Evolutionary conservation across 1,140 invertebrate species (phyloP), one percentile per base, ranked within the genome.

Genomic region (Cydia fagiglandana): DNA sequence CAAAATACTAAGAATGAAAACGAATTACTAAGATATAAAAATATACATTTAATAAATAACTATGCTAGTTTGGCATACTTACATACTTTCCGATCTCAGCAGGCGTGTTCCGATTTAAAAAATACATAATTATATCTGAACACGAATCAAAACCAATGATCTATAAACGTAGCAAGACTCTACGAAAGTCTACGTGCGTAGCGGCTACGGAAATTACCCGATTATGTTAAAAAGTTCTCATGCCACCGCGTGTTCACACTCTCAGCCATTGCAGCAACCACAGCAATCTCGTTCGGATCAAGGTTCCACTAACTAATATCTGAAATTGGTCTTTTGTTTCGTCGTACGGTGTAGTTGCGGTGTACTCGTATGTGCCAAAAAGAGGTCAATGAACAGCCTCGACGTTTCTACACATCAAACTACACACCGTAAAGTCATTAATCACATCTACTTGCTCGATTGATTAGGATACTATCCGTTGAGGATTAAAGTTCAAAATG

Each of bases 311-410:
- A 84, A 83, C 85, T 84, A 83, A 90, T 83, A 86, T 84, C 85
- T 86, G 86, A 90, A 88, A 87, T 88, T 84, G 88, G 82, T 90
- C 88, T 91, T 91, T 91, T 91, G 88, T 91, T 91, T 91, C 88
- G 85, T 85, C 87, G 47, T n/a, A 53, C 45, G 47, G 24, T 34
- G 20, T 75, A 64, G 13, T 34, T 75, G 38, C 61, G 84, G 86
- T 61, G 56, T 61, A 61, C 56, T 61, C 83, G 86, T 86, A 91
- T 89, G 86, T 90, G 87, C 86, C 85, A 86, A 91, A 91, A 91
- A 76, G 91, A 93, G 89, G 89, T 93, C 91, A 91, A 90, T 89
- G 91, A 91, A 91, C 90, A 91, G 88, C 89, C 88, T 91, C 89
- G 91, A 87, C 87, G 89, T 90, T 91, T 91, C 88, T 90, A 91